These are phyloP conservation scores for Patiria miniata DNA, from an alignment of 35 echinoderm and acorn worm species.

Conservation along the genomic window DNA sequence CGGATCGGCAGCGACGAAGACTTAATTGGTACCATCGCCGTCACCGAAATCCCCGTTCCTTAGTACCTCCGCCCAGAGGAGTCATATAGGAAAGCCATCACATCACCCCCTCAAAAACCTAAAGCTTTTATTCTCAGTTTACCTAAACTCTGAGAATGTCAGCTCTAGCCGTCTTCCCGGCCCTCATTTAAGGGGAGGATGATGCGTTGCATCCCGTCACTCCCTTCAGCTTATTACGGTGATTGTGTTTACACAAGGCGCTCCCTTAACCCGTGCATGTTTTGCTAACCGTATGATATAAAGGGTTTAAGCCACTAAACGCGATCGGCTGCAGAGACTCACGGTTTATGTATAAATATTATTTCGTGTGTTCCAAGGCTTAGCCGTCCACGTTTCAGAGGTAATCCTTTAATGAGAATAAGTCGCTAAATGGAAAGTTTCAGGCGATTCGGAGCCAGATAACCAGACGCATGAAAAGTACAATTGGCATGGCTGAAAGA, in stretches of 20 bases:
- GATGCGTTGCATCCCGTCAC: no score
- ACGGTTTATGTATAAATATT: background rate
- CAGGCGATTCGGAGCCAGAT: conserved; percentile 5
- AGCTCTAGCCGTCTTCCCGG: no score
- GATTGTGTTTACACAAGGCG: background rate
- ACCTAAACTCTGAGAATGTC: no score
- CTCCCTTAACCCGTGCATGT: background rate
- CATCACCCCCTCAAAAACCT: background rate
- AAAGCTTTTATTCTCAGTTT: background rate
- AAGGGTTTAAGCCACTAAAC: background rate
- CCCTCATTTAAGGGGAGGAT: no score
- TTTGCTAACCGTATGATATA: background rate
- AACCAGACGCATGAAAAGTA: background rate
- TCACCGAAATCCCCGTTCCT: background rate
- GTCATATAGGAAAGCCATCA: background rate
- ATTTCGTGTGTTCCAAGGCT: background rate
- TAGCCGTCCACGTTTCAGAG: background rate
- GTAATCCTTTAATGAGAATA: background rate
- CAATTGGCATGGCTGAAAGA: background rate
- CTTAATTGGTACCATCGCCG: background rate
- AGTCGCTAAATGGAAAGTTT: background rate
- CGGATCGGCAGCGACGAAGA: background rate
- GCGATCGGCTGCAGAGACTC: background rate
- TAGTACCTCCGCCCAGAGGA: background rate
- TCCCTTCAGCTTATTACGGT: background rate